Evolutionary conservation across 2,113 vertebrate genomes (phyloP).

Genomic region (Notarius quadriscutis): DNA sequence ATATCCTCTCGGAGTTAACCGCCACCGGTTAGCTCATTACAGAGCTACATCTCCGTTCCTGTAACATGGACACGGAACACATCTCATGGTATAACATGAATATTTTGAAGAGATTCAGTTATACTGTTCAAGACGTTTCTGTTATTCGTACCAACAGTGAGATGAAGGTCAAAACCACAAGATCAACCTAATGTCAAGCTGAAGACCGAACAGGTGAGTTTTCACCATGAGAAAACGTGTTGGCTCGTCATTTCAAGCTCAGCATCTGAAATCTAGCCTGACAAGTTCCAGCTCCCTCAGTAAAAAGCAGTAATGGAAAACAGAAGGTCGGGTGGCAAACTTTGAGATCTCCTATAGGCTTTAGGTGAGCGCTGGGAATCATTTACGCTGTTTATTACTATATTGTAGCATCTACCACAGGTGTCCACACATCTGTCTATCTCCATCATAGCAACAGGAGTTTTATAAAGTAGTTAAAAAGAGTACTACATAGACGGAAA

Average conservation of each 20-base stretch:
- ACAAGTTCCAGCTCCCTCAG: constrained; percentile 26
- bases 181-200: not conserved
- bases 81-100: not conserved
- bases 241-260: constrained; percentile 13
- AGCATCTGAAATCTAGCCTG: not conserved
- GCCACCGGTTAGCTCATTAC: not conserved
- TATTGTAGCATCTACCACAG: not conserved
- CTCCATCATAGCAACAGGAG: not conserved
- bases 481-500: not conserved
- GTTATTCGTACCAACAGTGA: not conserved
- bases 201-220: constrained; percentile 1
- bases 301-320: constrained; percentile 60
- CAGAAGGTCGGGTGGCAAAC: constrained; percentile 46
- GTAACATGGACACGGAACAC: not conserved
- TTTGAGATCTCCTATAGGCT: constrained; percentile 4
- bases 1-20: not conserved
- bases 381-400: not conserved
- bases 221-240: constrained; percentile 25
- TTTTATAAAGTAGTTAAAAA: not conserved
- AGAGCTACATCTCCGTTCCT: not conserved
- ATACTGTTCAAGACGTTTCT: not conserved
- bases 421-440: not conserved
- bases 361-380: not conserved
- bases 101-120: not conserved
- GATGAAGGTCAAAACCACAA: not conserved